These are phyloP conservation scores for Dicycla oo DNA, from an alignment of 2,888 invertebrate genomes.

Conservation along the genomic window DNA sequence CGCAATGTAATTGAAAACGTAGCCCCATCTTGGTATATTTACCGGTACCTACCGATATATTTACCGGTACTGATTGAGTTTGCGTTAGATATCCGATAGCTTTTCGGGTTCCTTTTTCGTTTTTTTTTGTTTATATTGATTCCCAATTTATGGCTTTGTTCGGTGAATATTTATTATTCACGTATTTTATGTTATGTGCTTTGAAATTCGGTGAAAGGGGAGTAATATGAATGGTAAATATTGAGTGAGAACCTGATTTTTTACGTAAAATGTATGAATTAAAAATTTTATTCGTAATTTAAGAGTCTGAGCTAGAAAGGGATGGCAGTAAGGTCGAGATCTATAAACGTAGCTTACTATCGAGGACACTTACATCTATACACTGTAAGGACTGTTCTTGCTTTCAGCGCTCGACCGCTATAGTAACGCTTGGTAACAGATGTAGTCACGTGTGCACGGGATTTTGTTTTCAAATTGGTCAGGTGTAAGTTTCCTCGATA, in stretches of 20 bases:
- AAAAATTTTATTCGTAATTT: too few relatives aligned
- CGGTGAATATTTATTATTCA: constrained; percentile 38
- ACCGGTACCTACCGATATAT: constrained; percentile 35
- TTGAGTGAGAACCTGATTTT: neutral
- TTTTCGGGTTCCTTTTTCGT: constrained; percentile 42
- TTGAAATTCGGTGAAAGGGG: constrained; percentile 17
- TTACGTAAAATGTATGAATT: neutral
- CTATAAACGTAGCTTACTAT: too few relatives aligned
- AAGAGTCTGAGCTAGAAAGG: too few relatives aligned
- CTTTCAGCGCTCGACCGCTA: too few relatives aligned
- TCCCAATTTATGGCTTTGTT: constrained; percentile 38
- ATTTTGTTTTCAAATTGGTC: too few relatives aligned
- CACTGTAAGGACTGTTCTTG: too few relatives aligned
- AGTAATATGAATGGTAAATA: constrained; percentile 19
- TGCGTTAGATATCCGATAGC: constrained; percentile 62
- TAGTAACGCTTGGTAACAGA: too few relatives aligned
- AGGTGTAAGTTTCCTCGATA: too few relatives aligned
- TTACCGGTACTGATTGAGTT: constrained; percentile 61
- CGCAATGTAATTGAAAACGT: constrained; percentile 57
- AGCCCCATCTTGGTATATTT: constrained; percentile 54
- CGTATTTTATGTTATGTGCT: constrained; percentile 23
- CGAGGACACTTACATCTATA: too few relatives aligned
- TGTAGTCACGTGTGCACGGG: too few relatives aligned
- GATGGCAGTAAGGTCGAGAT: too few relatives aligned
- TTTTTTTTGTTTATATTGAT: constrained; percentile 31